Evolutionary conservation across 2,888 invertebrate species (phyloP).

Genomic region (Prosopocoilus inquinatus): DNA sequence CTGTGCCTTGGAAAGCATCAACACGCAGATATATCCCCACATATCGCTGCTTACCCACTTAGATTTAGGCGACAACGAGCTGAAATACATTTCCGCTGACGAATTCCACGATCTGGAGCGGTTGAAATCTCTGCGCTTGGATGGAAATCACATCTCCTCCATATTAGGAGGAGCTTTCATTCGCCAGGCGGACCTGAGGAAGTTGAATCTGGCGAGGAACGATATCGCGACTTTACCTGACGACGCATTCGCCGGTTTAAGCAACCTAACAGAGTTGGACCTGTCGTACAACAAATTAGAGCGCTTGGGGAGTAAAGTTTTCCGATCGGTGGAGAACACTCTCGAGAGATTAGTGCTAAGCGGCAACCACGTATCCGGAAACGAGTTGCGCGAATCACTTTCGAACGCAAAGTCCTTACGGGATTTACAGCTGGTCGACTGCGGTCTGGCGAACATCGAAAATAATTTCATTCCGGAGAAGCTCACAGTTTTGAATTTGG

Average conservation of each 20-base stretch:
- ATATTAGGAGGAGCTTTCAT: constrained; percentile 66
- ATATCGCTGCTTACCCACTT: constrained; percentile 67
- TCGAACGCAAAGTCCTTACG: constrained; percentile 57
- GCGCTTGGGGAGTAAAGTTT: constrained; percentile 58
- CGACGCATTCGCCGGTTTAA: constrained; percentile 69
- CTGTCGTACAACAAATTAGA: constrained; percentile 73
- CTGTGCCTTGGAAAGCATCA: constrained; percentile 69
- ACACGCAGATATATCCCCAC: constrained; percentile 73
- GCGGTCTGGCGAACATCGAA: constrained; percentile 59
- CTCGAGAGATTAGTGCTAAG: constrained; percentile 66
- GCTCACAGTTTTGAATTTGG: constrained; percentile 62
- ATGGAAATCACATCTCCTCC: constrained; percentile 72
- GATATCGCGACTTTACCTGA: constrained; percentile 67
- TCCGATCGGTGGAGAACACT: constrained; percentile 58
- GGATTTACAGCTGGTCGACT: constrained; percentile 59
- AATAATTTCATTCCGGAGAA: constrained; percentile 58
- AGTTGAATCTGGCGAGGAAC: constrained; percentile 65
- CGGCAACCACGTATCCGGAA: constrained; percentile 62
- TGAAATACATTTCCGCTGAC: constrained; percentile 66
- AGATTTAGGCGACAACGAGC: constrained; percentile 74
- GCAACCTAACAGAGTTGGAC: constrained; percentile 66
- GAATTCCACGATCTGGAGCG: constrained; percentile 67
- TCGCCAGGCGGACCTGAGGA: constrained; percentile 55
- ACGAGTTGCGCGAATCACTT: constrained; percentile 54
- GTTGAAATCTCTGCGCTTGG: constrained; percentile 63